These are phyloP conservation scores for Coremacera marginata DNA, from an alignment of 2,888 invertebrate genomes.

Conservation along the genomic window DNA sequence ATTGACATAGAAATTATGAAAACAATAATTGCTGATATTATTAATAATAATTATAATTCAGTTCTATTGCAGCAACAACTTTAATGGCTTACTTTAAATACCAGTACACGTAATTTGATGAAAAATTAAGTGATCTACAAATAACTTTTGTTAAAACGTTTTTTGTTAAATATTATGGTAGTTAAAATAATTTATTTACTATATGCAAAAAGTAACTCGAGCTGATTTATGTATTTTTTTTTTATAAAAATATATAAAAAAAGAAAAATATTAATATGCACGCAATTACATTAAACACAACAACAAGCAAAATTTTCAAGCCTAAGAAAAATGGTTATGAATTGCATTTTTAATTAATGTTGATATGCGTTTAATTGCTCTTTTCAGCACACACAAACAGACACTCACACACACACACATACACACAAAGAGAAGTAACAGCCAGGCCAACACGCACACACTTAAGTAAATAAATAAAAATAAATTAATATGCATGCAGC, in stretches of 20 bases:
- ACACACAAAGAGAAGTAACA: neutral
- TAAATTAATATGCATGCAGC: slow-evolving; percentile 6
- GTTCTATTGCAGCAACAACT: no score
- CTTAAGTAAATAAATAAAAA: neutral
- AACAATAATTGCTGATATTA: no score
- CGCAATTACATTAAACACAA: neutral
- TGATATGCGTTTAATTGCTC: slow-evolving; percentile 33
- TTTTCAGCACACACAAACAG: neutral
- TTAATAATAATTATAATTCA: no score
- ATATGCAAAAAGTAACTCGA: no score
- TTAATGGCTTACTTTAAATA: no score
- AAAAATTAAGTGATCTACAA: no score
- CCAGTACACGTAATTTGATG: no score
- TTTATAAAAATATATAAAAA: no score
- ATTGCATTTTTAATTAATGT: slow-evolving; percentile 25
- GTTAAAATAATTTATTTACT: neutral
- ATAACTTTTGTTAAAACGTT: no score
- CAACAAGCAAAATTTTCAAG: neutral
- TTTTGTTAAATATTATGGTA: no score
- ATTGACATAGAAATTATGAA: no score
- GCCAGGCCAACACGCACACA: neutral
- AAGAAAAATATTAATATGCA: neutral
- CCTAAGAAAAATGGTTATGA: neutral
- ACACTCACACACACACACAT: slow-evolving; percentile 22
- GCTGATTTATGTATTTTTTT: no score